Base-by-base conservation (phyloP, 2,888 invertebrate genomes). In the Ashinkailepas kermadecensis region DNA sequence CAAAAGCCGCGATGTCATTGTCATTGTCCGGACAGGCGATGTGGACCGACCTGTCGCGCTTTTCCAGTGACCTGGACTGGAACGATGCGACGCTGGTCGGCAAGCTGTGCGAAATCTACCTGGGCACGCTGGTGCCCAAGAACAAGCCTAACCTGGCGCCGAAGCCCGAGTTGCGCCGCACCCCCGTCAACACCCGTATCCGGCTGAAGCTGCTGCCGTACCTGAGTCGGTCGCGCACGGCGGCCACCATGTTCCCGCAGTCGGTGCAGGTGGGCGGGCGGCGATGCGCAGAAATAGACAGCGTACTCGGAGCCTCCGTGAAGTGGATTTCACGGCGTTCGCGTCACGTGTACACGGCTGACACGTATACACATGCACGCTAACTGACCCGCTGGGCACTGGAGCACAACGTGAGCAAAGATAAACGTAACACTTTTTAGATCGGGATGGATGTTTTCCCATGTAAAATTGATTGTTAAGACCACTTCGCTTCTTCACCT, bases 171-270 rank as follows among this genome's bases (percentile, higher is more conserved):
- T 56, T 56, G 84, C 93, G 92, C 86, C 92, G 93, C 86, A 90
- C 91, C 2, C 92, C 95, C 6, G 94, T 94, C 1, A 93, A 93
- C 86, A 93, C 94, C 0, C 91, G 95, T 84, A 92, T 96, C 81
- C 91, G 95, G 62, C 90, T 96, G 83, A 96, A 96, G 88, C 88
- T 97, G 64, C 90, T 97, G 84, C 93, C 94, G 83, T 93, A 94
- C 88, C 89, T 97, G 81, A 91, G 94, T 84, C 92, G 87, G 82
- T 89, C 89, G 2, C 85, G 87, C 82, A 88, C 88, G 82, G 88
- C 89, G 12, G 87, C 87, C 23, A 86, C 81, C 85, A 87, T 74
- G 88, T 89, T 82, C 94, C 95, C 74, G 56, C 74, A 74, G 74
- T 54, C 74, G 74, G 56, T 74, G 21, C 74, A 74, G 74, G 74